Base-by-base conservation (phyloP, 2,797 vertebrate species). In the Cirrhinus mrigala region DNA sequence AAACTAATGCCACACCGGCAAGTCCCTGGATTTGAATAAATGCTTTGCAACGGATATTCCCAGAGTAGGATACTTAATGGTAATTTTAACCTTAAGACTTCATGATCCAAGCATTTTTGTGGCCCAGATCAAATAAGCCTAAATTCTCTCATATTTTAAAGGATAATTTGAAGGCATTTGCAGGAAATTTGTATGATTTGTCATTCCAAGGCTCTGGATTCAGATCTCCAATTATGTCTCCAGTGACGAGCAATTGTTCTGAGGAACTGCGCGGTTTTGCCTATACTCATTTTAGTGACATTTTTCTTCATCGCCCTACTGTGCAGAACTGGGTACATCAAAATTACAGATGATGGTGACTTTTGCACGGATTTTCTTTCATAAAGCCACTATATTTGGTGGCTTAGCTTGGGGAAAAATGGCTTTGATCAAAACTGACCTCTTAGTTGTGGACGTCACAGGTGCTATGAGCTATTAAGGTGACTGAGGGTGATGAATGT, bases 61-160 rank as follows among this genome's bases (percentile, higher is more conserved):
- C 75, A 0, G 11, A 50, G 37, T 33, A 50, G 37, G 62, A 64
- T 54, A 69, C 24, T 81, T 82, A 71, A 88, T 89, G 89, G 80
- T 87, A 81, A 88, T 90, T 89, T 89, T 90, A 89, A 91, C 90
- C 90, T 90, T 88, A 88, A 86, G 79, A 71, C 83, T 85, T 88
- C 79, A 82, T 86, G 75, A 82, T 79, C 60, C 56, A 69, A 88
- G 88, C 90, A 89, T 71, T 88, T 89, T 85, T 37, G 76, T 5
- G 29, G 27, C 79, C 69, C 81, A 83, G 66, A 85, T 82, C 71
- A 66, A 75, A 76, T 20, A 44, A 46, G 54, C 37, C 64, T 56
- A 74, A 62, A 52, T 81, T 69, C 22, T 64, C 82, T 88, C 2
- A 73, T 75, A 78, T 81, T 62, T 62, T 62, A 83, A 68, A n/a